Evolutionary conservation across 1,140 invertebrate genomes (phyloP).

Genomic region (Berghia stephanieae): DNA sequence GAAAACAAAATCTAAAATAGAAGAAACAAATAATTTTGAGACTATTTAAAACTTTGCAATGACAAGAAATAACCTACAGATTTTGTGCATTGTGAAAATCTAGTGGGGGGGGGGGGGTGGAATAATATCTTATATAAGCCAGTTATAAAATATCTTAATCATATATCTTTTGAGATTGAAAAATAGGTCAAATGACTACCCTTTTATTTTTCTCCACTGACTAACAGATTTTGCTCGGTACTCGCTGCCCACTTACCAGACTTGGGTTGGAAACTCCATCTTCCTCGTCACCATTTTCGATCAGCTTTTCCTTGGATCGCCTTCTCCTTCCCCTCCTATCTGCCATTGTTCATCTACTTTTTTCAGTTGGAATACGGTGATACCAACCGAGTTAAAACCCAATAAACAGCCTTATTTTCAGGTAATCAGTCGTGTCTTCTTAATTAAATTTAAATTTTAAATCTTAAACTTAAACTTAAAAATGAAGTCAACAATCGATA

Average conservation of each 20-base stretch:
- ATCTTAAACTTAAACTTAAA: not conserved
- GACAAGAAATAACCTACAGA: not conserved
- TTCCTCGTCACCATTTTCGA: constrained; percentile 30
- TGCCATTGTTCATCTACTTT: constrained; percentile 13
- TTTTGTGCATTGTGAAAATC: not conserved
- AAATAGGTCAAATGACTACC: not conserved
- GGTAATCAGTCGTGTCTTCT: not conserved
- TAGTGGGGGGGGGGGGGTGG: not conserved
- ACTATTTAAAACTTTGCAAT: not conserved
- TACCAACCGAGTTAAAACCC: not conserved
- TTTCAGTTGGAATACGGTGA: not conserved
- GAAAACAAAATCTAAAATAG: not conserved
- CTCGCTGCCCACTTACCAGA: constrained; percentile 18
- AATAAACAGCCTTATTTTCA: not conserved
- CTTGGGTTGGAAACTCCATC: constrained; percentile 37
- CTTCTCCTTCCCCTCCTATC: not conserved
- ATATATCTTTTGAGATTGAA: no score
- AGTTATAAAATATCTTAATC: not conserved
- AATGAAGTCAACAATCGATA: not conserved
- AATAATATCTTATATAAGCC: not conserved
- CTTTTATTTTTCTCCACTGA: not conserved
- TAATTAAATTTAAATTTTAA: not conserved
- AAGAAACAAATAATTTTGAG: not conserved
- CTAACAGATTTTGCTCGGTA: not conserved
- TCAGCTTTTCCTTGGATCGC: constrained; percentile 23